phyloP scores from a whole-genome alignment of 2,888 invertebrate genomes.

The Eristalis tenax region DNA sequence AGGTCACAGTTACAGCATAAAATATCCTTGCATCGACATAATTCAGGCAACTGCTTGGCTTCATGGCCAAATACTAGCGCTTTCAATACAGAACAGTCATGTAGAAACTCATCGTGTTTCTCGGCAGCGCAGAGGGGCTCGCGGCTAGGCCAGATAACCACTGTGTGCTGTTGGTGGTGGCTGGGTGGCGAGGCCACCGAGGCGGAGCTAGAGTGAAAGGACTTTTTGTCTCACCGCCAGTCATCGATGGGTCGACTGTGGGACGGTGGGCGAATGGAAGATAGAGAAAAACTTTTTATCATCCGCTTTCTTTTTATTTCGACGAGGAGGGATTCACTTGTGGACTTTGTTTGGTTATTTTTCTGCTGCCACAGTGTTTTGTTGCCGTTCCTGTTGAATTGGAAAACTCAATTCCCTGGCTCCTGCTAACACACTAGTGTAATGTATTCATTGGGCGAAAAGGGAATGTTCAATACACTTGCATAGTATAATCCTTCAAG shows the following conservation, averaged over 20 bases:
- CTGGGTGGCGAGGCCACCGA: neutral
- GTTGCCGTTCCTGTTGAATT: conserved; percentile 35
- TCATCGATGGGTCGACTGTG: no score
- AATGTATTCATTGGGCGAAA: conserved; percentile 67
- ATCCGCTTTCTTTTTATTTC: conserved; percentile 63
- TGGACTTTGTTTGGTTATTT: conserved; percentile 42
- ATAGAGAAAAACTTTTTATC: conserved; percentile 66
- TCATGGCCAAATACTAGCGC: conserved; percentile 65
- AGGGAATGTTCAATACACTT: conserved; percentile 60
- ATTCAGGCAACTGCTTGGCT: conserved; percentile 67
- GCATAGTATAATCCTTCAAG: conserved; percentile 53
- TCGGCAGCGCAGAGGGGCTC: conserved; percentile 13
- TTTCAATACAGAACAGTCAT: conserved; percentile 53
- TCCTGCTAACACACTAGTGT: conserved; percentile 60
- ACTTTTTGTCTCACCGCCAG: conserved; percentile 35
- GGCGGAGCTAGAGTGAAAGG: conserved; percentile 21
- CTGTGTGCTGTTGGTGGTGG: neutral
- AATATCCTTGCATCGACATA: conserved; percentile 67
- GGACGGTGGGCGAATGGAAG: neutral
- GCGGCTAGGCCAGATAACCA: conserved; percentile 65
- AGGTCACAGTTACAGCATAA: conserved; percentile 69
- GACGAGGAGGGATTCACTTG: conserved; percentile 53
- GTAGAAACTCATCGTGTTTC: conserved; percentile 35
- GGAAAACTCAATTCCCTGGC: conserved; percentile 69
- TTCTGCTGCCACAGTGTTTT: neutral